phyloP scores from a whole-genome alignment of 2,797 vertebrate species.

The Ctenochaetus hawaiiensis region DNA sequence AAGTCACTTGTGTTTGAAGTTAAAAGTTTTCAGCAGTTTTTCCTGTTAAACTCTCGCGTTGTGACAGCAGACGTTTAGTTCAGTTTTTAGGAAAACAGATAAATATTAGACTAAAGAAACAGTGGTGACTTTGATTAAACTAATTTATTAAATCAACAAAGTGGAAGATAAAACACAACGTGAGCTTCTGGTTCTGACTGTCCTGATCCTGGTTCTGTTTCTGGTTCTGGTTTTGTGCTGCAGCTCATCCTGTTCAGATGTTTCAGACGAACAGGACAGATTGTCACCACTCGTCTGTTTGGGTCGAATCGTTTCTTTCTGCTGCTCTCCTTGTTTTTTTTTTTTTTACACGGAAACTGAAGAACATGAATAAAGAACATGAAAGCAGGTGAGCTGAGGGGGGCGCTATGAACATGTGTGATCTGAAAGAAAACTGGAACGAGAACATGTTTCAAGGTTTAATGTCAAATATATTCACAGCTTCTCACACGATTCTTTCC shows the following conservation, averaged over 20 bases:
- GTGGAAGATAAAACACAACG: neutral
- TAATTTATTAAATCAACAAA: neutral
- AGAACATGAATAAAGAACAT: conserved; percentile 29
- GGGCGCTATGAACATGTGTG: conserved; percentile 20
- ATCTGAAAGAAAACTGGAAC: conserved; percentile 32
- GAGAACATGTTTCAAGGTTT: conserved; percentile 57
- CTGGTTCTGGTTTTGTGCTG: conserved; percentile 22
- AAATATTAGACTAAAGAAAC: conserved; percentile 19
- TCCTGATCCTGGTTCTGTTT: conserved; percentile 28
- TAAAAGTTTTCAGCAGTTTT: neutral
- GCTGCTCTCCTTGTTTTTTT: neutral
- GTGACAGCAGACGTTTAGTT: neutral
- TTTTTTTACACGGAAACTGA: conserved; percentile 16
- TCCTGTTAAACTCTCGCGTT: neutral
- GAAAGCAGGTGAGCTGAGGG: conserved; percentile 12
- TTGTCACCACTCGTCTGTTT: neutral
- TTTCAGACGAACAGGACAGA: conserved; percentile 7
- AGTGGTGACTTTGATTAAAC: neutral
- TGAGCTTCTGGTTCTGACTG: neutral
- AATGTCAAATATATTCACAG: conserved; percentile 66
- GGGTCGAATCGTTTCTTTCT: neutral
- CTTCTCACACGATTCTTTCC: conserved; percentile 37
- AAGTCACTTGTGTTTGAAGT: neutral
- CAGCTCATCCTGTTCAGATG: conserved; percentile 6
- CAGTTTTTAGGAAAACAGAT: conserved; percentile 5